Base-by-base conservation (phyloP, 2,888 invertebrate species). In the Hirtodrosophila duncani region DNA sequence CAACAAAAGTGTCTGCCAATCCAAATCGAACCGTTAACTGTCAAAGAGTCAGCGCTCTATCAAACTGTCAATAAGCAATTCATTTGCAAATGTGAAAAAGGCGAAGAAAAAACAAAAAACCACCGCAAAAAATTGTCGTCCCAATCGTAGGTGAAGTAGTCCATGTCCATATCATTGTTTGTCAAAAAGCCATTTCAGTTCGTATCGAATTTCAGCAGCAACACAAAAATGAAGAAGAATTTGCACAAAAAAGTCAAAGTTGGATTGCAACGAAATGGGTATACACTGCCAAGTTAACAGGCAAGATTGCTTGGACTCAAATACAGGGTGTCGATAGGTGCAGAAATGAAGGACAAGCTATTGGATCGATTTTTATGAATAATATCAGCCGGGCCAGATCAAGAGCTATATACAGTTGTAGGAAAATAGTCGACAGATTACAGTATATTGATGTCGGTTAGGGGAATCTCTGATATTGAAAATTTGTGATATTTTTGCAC, bases 61-160 rank as follows among this genome's bases (percentile, higher is more conserved):
- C 81, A 81, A 77, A 75, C 79, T 77, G 77, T 77, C 77, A 77
- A 77, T 77, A 81, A 81, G 79, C 79, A 74, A 78, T 81, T 77
- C 81, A 77, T 81, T 77, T 77, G 79, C 81, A 74, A 81, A 75
- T 78, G 70, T 58, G 58, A 55, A 27, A 38, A 46, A 20, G 52
- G 29, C 37, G 37, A 21, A 13, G 36, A 36, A 8, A 48, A 37
- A 44, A 38, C 41, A 53, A 34, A 51, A 41, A 49, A 36, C 23
- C 42, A 52, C 14, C 27, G n/a, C 18, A 38, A 30, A 36, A 49
- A 64, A 63, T 23, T 45, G 45, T 39, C 49, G 44, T 27, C 49
- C 43, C 63, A 68, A 51, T 60, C 33, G 74, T 64, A 81, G 77
- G 67, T 69, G 72, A n/a, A 72, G 58, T 55, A 29, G 50, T 55